phyloP scores from a whole-genome alignment of 2,888 invertebrate species.

The Sabellastarte sp. region DNA sequence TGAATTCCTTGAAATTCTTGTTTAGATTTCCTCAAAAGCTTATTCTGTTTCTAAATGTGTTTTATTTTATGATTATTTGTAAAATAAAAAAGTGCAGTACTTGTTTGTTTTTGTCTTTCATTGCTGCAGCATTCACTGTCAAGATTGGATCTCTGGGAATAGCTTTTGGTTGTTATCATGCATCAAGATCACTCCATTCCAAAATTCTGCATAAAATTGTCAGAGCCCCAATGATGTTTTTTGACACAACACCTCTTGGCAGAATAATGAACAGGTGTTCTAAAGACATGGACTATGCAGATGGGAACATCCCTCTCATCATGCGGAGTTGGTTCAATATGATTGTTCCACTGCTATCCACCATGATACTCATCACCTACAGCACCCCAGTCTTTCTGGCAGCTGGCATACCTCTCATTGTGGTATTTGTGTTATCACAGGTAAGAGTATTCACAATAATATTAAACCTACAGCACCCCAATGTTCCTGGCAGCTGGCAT shows the following conservation, averaged over 20 bases:
- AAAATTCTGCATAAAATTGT: conserved; percentile 36
- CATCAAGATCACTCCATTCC: conserved; percentile 36
- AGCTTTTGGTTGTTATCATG: too few relatives aligned
- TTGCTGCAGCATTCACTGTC: too few relatives aligned
- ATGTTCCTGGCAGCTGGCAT: neutral
- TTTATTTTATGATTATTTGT: too few relatives aligned
- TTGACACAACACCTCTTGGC: conserved; percentile 51
- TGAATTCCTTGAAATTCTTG: too few relatives aligned
- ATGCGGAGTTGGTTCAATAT: neutral
- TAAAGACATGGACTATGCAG: conserved; percentile 2
- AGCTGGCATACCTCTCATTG: neutral
- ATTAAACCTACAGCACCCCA: neutral
- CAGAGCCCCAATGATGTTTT: conserved; percentile 44
- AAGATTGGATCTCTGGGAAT: too few relatives aligned
- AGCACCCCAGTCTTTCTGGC: conserved; percentile 22
- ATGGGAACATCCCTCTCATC: neutral
- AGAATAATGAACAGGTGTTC: conserved; percentile 43
- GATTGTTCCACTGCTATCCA: neutral
- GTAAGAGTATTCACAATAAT: too few relatives aligned
- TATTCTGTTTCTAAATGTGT: too few relatives aligned
- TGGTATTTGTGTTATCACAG: too few relatives aligned
- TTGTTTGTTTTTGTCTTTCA: too few relatives aligned
- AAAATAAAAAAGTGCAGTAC: too few relatives aligned
- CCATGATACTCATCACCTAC: conserved; percentile 17
- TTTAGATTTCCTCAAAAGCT: too few relatives aligned